Evolutionary conservation across 1,140 invertebrate species (phyloP), one percentile per base, ranked within the genome.

Genomic region (Heliconius hewitsoni): DNA sequence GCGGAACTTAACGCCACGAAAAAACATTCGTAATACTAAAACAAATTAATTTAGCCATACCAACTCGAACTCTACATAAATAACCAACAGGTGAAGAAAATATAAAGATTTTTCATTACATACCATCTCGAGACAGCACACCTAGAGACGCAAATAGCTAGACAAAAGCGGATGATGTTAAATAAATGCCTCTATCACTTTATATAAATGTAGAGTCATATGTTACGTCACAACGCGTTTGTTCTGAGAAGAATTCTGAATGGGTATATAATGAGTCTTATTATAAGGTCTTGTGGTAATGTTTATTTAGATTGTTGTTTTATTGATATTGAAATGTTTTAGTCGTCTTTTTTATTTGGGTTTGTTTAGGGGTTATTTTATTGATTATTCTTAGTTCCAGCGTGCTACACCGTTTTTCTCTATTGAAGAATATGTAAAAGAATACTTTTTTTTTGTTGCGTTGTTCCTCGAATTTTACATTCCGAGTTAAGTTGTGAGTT

Each of bases 191-290:
- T 30, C 76, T 72, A 77, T 72, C 76, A 77, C 70, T 27, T 30
- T 23, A 72, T 77, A 77, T 77, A 77, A 77, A 77, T 77, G 76
- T 77, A 34, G 19, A 30, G 50, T 39, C n/a, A 77, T 77, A 37
- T 34, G 27, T 76, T 55, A 76, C 60, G 60, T 66, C 60, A 16
- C 27, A 9, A 30, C 23, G 60, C 23, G 60, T 66, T 66, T 66
- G 60, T 66, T 76, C 74, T 70, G 8, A 66, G 74, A 76, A 76
- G 74, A 76, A 46, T 46, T 76, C n/a, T 70, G 74, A 66, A 76
- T 76, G 74, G 74, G 60, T 76, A 66, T 66, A 39, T 66, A 76
- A 76, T 76, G 74, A 46, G 60, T 66, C 9, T 66, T 66, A 30
- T 66, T 66, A 66, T 66, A 66, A 11, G 60, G 60, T 66, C 27